Evolutionary conservation across 1,140 invertebrate species (phyloP).

Genomic region (Lordiphosa stackelbergi): DNA sequence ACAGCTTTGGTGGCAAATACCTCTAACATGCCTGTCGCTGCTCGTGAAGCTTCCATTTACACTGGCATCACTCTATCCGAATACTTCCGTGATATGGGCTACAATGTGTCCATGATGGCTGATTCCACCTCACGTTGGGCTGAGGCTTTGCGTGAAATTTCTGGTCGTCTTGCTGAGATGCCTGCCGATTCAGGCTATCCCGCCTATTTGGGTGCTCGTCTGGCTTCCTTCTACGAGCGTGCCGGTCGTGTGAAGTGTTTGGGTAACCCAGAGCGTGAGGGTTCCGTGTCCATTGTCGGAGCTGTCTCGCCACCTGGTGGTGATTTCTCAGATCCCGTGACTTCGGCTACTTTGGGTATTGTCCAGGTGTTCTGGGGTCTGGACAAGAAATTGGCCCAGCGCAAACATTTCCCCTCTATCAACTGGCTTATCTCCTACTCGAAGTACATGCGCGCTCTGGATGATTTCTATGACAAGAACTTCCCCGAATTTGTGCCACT

Average conservation of each 20-base stretch:
- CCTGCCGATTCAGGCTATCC: constrained; percentile 99
- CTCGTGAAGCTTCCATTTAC: constrained; percentile 99
- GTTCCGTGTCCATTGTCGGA: constrained; percentile 99
- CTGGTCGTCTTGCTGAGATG: constrained; percentile 99
- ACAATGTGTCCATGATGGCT: constrained; percentile 99
- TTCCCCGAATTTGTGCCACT: constrained; percentile 97
- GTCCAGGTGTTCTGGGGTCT: constrained; percentile 99
- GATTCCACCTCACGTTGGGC: constrained; percentile 99
- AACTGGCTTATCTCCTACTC: constrained; percentile 99
- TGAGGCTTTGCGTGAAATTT: constrained; percentile 99
- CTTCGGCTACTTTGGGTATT: constrained; percentile 98
- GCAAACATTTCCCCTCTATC: constrained; percentile 99
- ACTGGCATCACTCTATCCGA: constrained; percentile 99
- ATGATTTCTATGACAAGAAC: constrained; percentile 99
- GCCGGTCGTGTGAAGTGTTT: constrained; percentile 98
- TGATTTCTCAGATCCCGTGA: constrained; percentile 99
- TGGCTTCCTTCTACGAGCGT: constrained; percentile 99
- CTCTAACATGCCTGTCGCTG: constrained; percentile 99
- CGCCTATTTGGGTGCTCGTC: constrained; percentile 96
- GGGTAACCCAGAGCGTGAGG: constrained; percentile 97
- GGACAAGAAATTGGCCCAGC: constrained; percentile 99
- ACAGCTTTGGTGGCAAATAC: constrained; percentile 99
- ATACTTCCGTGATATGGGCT: constrained; percentile 99
- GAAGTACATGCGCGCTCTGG: constrained; percentile 98
- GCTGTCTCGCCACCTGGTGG: constrained; percentile 99